phyloP scores from a whole-genome alignment of 2,797 vertebrate genomes.

The Cyclura pinguis region DNA sequence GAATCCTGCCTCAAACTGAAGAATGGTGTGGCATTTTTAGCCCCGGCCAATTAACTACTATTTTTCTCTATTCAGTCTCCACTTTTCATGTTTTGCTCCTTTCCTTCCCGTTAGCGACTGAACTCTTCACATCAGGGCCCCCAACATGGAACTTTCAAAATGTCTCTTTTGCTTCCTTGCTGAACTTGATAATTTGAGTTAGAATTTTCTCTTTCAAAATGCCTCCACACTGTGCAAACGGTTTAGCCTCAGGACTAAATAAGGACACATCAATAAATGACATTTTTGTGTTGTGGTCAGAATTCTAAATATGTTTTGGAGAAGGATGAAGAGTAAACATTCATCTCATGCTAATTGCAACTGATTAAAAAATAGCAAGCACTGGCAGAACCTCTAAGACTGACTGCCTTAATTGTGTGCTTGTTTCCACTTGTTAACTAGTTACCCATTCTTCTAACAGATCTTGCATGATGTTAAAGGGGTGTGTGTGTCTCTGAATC shows the following conservation, averaged over 20 bases:
- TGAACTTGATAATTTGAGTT: conserved; percentile 33
- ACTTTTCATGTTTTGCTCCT: conserved; percentile 45
- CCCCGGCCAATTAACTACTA: conserved; percentile 26
- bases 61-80: conserved; percentile 4
- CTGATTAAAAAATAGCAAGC: conserved; percentile 66
- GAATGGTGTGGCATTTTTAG: conserved; percentile 4
- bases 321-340: conserved; percentile 61
- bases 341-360: conserved; percentile 65
- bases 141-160: conserved; percentile 31
- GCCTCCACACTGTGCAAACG: background rate
- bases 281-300: conserved; percentile 59
- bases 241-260: background rate
- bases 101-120: background rate
- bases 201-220: conserved; percentile 15
- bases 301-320: conserved; percentile 54
- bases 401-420: conserved; percentile 63
- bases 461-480: conserved; percentile 30
- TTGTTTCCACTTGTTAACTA: conserved; percentile 66
- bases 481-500: conserved; percentile 35
- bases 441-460: conserved; percentile 35
- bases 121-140: conserved; percentile 27
- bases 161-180: background rate
- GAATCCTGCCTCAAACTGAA: background rate
- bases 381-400: conserved; percentile 48
- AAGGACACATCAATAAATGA: conserved; percentile 3